phyloP scores from a whole-genome alignment of 2,797 vertebrate genomes.

The Myripristis jacobus region DNA sequence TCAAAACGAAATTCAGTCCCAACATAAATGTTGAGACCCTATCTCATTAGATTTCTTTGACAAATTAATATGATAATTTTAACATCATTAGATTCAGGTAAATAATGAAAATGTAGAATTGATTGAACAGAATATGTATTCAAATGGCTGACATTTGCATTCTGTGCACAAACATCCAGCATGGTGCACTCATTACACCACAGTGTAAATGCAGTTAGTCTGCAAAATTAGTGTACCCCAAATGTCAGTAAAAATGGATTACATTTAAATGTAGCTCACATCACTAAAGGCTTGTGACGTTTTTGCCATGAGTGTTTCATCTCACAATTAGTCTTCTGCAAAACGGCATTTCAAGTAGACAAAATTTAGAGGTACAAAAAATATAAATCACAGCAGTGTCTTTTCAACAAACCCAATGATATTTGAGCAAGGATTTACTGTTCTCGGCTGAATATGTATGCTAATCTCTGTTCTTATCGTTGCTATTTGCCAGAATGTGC shows the following conservation, averaged over 20 bases:
- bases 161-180: neutral
- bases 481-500: conserved; percentile 60
- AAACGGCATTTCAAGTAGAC: neutral
- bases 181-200: neutral
- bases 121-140: neutral
- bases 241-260: conserved; percentile 7
- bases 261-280: neutral
- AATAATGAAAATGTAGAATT: neutral
- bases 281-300: too few relatives aligned
- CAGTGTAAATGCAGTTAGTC: neutral
- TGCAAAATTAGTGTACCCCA: neutral
- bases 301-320: neutral
- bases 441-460: conserved; percentile 53
- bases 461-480: conserved; percentile 65
- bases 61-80: conserved; percentile 24
- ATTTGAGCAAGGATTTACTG: conserved; percentile 58
- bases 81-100: conserved; percentile 7
- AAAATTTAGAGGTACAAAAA: neutral
- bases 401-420: conserved; percentile 29
- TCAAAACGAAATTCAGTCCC: conserved; percentile 8
- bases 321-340: neutral
- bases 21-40: neutral
- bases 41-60: conserved; percentile 20
- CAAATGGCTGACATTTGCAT: neutral
- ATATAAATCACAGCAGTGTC: conserved; percentile 14